Percentiles rank a stretch among this genome's conserved stretches.
phyloP scores from a whole-genome alignment of 2,113 vertebrate genomes.

The Mormyrus iriodes region DNA sequence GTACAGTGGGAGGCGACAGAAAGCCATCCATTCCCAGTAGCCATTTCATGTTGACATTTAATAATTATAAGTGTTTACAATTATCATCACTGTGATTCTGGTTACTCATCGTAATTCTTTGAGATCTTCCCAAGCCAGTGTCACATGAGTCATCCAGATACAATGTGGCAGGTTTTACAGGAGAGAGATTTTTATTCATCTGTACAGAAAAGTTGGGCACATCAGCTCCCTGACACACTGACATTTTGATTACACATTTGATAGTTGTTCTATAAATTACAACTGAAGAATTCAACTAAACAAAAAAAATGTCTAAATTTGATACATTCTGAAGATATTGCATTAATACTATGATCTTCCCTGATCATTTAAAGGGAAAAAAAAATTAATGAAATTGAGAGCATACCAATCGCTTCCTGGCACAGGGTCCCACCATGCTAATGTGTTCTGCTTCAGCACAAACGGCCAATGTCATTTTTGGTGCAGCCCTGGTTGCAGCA shows the following conservation, averaged over 20 bases:
- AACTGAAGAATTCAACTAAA: background rate
- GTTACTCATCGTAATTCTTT: background rate
- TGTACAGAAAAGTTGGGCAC: background rate
- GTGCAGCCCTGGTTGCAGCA: conserved; percentile 84
- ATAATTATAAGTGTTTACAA: background rate
- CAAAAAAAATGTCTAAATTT: background rate
- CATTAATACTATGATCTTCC: background rate
- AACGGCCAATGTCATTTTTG: conserved; percentile 74
- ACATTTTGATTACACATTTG: background rate
- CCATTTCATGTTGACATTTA: background rate
- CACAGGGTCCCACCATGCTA: background rate
- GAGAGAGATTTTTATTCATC: conserved; percentile 8
- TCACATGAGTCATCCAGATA: background rate
- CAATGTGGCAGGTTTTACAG: background rate
- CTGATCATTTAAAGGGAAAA: conserved; percentile 25
- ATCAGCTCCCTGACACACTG: background rate
- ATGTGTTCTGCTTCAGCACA: conserved; percentile 63
- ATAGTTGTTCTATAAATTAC: background rate
- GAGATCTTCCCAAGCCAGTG: background rate
- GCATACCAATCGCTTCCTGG: background rate
- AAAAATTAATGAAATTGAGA: conserved; percentile 14
- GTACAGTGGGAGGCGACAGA: background rate
- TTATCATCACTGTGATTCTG: background rate
- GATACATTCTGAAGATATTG: background rate
- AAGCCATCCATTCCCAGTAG: background rate